These are phyloP conservation scores for Iphiclides podalirius DNA, from an alignment of 2,888 invertebrate species.

Conservation along the genomic window DNA sequence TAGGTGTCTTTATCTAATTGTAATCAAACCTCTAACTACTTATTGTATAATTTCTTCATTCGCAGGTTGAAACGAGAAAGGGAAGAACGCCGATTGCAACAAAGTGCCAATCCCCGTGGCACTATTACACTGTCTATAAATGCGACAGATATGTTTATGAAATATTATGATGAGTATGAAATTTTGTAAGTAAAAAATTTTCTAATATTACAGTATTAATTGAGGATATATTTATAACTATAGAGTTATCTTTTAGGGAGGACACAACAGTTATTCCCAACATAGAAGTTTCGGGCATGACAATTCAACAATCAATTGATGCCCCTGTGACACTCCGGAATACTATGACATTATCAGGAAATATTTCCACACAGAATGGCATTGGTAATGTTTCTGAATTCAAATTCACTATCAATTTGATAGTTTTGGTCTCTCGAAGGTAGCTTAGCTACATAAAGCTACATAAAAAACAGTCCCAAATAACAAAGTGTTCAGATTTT, in stretches of 20 bases:
- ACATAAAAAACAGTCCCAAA: too few species aligned
- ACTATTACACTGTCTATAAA: conserved; percentile 92
- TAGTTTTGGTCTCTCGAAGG: too few species aligned
- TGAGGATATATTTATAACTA: background rate
- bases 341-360: conserved; percentile 90
- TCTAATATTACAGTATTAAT: too few species aligned
- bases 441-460: too few species aligned
- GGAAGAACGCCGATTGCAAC: conserved; percentile 92
- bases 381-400: conserved; percentile 79
- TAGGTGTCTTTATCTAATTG: too few species aligned
- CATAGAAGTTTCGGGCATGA: conserved; percentile 96
- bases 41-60: too few species aligned
- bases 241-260: conserved; percentile 43
- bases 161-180: conserved; percentile 87
- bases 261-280: conserved; percentile 82
- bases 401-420: too few species aligned
- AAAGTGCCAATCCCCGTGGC: conserved; percentile 95
- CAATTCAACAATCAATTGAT: conserved; percentile 95
- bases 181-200: conserved; percentile 50
- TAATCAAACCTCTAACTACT: too few species aligned
- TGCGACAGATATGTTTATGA: conserved; percentile 94
- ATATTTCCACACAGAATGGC: conserved; percentile 92
- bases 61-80: conserved; percentile 85
- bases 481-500: too few species aligned
- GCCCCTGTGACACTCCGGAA: conserved; percentile 93